phyloP scores from a whole-genome alignment of 2,797 vertebrate species.

The Pteropus rufus region DNA sequence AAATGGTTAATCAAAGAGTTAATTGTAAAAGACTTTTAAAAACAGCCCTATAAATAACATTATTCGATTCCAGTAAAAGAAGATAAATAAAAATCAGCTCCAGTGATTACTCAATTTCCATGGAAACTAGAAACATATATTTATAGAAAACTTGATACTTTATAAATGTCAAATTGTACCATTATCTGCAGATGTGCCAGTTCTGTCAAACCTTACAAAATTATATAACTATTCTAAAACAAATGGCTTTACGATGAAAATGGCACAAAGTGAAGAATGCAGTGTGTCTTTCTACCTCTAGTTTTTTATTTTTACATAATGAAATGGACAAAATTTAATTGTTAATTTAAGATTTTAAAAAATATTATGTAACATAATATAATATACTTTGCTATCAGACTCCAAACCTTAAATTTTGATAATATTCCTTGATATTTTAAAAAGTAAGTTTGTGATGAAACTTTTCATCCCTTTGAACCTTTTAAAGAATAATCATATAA shows the following conservation, averaged over 20 bases:
- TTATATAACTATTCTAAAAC: conserved; percentile 46
- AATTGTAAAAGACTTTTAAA: conserved; percentile 24
- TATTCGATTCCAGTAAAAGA: conserved; percentile 55
- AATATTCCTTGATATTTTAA: not conserved
- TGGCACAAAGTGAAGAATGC: not conserved
- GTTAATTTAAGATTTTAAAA: not conserved
- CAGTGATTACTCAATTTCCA: conserved; percentile 69
- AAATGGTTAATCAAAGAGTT: conserved; percentile 10
- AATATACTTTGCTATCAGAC: not conserved
- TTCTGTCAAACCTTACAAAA: conserved; percentile 50
- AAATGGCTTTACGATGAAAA: conserved; percentile 43
- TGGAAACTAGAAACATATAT: conserved; percentile 68
- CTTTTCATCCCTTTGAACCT: not conserved
- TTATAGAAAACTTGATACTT: conserved; percentile 64
- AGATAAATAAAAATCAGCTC: conserved; percentile 59
- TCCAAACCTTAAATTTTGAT: not conserved
- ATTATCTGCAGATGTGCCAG: conserved; percentile 66
- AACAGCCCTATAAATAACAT: not conserved
- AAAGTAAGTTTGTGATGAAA: not conserved
- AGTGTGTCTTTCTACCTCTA: not conserved
- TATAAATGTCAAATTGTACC: conserved; percentile 67
- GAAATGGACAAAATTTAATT: not conserved
- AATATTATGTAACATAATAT: not conserved
- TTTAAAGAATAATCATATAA: not conserved
- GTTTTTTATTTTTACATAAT: not conserved